Evolutionary conservation across 2,113 vertebrate genomes (phyloP).

Genomic region (Gulo gulo): DNA sequence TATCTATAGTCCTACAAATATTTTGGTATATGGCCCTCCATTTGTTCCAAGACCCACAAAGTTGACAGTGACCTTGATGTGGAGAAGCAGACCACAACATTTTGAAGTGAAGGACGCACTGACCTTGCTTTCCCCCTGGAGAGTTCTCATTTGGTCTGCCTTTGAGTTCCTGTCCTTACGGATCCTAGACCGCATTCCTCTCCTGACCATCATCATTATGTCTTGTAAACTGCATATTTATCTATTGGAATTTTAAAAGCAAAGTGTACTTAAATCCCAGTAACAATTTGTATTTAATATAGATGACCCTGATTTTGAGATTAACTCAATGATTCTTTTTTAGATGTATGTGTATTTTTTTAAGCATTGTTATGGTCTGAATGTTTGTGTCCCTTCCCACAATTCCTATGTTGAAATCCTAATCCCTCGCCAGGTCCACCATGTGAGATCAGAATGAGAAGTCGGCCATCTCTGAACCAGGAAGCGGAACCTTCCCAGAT

Average conservation of each 20-base stretch:
- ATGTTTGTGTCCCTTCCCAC: background rate
- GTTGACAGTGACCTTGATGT: rapidly evolving
- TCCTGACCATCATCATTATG: background rate
- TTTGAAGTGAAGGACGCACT: background rate
- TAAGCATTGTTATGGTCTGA: background rate
- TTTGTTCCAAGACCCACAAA: background rate
- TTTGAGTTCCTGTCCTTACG: no score
- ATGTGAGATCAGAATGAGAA: background rate
- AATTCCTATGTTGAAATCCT: background rate
- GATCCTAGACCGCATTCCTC: background rate
- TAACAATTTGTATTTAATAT: background rate
- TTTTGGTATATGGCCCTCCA: background rate
- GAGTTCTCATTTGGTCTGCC: background rate
- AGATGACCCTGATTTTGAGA: background rate
- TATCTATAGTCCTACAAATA: background rate
- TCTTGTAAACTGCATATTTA: background rate
- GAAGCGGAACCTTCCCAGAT: background rate
- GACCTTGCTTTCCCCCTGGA: background rate
- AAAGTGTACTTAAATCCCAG: background rate
- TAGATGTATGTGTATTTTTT: background rate
- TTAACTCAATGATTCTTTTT: background rate
- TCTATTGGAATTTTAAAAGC: background rate
- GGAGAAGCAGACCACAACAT: background rate
- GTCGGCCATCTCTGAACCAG: background rate
- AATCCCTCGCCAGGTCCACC: background rate